Evolutionary conservation across 2,888 invertebrate genomes (phyloP), one percentile per base, ranked within the genome.

Genomic region (Ophion ellenae): DNA sequence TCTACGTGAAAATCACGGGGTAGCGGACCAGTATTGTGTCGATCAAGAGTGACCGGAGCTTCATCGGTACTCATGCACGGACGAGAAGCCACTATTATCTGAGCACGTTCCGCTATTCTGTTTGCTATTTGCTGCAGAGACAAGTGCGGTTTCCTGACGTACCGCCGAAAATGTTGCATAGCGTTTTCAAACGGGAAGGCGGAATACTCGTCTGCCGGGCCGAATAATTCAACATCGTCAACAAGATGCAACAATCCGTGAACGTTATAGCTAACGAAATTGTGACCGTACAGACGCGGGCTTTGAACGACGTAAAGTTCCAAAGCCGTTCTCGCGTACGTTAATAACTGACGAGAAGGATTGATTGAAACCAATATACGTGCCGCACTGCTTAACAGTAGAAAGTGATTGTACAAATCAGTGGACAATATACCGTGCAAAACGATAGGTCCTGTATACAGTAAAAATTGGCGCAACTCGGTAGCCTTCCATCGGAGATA

Each of bases 201-300:
- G 59, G 81, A 81, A 59, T 73, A 81, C 14, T 14, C 53, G 24
- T 74, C 80, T 36, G 40, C 57, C 10, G 73, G 73, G 17, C 73
- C 73, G n/a, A 81, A 36, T n/a, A 45, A 10, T 66, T 67, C 36
- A 11, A 81, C 80, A 40, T 81, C 80, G 57, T 81, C 80, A 9
- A 67, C 73, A 28, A 81, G 53, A 67, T 81, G 67, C n/a, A 81
- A 36, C 24, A 81, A 59, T 7, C 73, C 80, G 40, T 81, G 80
- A 71, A 73, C 53, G 63, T 80, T 81, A 45, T 81, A 81, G 28
- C 67, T 74, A 9, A 74, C 17, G 28, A 78, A 70, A 24, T 6
- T n/a, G 28, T 10, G n/a, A 4, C 78, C 70, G 28, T 78, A 70
- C 28, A 69, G 24, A 36, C 24, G 14, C 11, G 10, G 45, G 40